Percentiles rank a stretch among this genome's conserved stretches.
Conservation (phyloP, 1,140 invertebrate genomes). For the Lethocerus indicus region DNA sequence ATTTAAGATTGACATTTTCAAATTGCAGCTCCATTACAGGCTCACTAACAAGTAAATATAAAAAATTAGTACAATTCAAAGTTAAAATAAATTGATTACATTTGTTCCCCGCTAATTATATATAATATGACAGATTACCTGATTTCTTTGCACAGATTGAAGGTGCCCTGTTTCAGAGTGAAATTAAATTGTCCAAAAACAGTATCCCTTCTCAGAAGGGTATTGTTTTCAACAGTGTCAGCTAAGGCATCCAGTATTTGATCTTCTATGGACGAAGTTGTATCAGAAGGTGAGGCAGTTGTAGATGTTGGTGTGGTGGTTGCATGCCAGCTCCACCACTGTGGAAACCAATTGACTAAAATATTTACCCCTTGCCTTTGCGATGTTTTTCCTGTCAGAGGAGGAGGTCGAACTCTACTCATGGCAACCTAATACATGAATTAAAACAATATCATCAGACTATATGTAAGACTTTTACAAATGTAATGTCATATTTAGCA, state of each 20-base stretch:
- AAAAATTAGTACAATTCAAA: background rate
- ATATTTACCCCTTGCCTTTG: slow-evolving; percentile 54
- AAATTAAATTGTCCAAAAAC: slow-evolving; percentile 88
- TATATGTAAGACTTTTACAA: no score
- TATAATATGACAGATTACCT: slow-evolving; percentile 2
- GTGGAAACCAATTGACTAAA: slow-evolving; percentile 73
- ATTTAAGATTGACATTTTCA: slow-evolving; percentile 48
- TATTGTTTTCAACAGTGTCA: slow-evolving; percentile 76
- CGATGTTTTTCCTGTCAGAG: slow-evolving; percentile 27
- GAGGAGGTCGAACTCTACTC: slow-evolving; percentile 27
- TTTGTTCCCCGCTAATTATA: background rate
- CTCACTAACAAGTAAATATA: slow-evolving; percentile 15
- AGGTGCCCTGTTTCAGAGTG: slow-evolving; percentile 59
- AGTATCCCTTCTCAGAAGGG: slow-evolving; percentile 68
- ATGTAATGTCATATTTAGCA: no score
- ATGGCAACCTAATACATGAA: slow-evolving; percentile 29
- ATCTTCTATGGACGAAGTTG: slow-evolving; percentile 31
- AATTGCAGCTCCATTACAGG: slow-evolving; percentile 66
- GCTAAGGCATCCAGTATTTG: slow-evolving; percentile 59
- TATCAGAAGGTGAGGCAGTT: background rate
- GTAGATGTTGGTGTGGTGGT: slow-evolving; percentile 17
- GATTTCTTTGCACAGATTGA: slow-evolving; percentile 39
- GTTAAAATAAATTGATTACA: background rate
- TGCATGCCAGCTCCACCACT: slow-evolving; percentile 67
- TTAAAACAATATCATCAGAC: background rate